Evolutionary conservation across 2,797 vertebrate species (phyloP).

Genomic region (Pangasius mekongensis): DNA sequence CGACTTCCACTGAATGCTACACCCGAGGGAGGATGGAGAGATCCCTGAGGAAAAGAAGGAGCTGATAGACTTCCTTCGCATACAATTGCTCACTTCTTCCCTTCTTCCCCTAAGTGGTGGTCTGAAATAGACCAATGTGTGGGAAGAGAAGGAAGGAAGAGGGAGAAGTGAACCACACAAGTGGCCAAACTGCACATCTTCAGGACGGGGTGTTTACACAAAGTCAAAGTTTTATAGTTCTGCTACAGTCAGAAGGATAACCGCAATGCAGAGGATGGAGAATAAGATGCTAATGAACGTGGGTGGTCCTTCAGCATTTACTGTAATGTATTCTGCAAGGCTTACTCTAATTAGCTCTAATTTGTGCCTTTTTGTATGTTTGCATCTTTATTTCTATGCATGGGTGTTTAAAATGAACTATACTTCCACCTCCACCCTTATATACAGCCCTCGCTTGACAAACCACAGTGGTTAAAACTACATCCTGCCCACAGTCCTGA

Average conservation of each 20-base stretch:
- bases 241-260: neutral
- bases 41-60: slow-evolving; percentile 70
- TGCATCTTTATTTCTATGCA: neutral
- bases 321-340: neutral
- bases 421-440: slow-evolving; percentile 64
- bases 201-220: slow-evolving; percentile 5
- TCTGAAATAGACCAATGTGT: slow-evolving; percentile 71
- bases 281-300: slow-evolving; percentile 19
- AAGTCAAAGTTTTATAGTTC: neutral
- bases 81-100: slow-evolving; percentile 52
- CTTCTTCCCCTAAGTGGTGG: slow-evolving; percentile 61
- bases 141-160: slow-evolving; percentile 72
- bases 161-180: slow-evolving; percentile 60
- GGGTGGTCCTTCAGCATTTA: neutral
- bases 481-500: slow-evolving; percentile 70
- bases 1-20: slow-evolving; percentile 37
- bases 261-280: slow-evolving; percentile 20
- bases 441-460: slow-evolving; percentile 68
- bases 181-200: slow-evolving; percentile 30
- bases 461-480: slow-evolving; percentile 65
- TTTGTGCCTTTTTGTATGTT: slow-evolving; percentile 11
- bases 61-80: slow-evolving; percentile 71
- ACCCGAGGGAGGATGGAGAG: slow-evolving; percentile 43
- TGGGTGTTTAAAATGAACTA: slow-evolving; percentile 41
- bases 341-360: neutral